Evolutionary conservation across 2,888 invertebrate species (phyloP).

Genomic region (Rhagium mordax): DNA sequence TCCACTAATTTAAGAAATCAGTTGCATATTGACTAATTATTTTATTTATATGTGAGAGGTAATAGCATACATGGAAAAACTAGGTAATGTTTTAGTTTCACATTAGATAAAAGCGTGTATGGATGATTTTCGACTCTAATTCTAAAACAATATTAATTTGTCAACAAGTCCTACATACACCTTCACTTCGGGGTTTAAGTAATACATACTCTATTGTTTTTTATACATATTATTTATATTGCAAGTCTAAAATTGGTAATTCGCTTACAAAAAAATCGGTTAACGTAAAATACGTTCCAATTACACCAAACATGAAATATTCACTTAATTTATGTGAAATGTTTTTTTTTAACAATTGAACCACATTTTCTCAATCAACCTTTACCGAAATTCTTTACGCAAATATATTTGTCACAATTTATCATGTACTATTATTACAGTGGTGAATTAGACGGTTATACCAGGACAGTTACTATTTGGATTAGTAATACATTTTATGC

Average conservation of each 20-base stretch:
- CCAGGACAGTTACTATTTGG: too few species aligned
- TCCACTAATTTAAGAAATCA: too few species aligned
- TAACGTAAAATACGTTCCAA: slow-evolving; percentile 6
- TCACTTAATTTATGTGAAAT: slow-evolving; percentile 5
- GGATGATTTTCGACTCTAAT: too few species aligned
- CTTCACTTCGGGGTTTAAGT: too few species aligned
- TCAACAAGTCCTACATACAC: too few species aligned
- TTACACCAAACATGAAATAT: background rate
- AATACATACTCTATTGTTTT: background rate
- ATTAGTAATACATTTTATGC: too few species aligned
- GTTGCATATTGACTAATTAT: too few species aligned
- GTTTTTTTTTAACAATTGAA: background rate
- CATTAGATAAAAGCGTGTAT: too few species aligned
- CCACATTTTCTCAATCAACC: slow-evolving; percentile 8
- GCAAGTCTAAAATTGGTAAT: background rate
- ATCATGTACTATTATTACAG: background rate
- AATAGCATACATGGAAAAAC: too few species aligned
- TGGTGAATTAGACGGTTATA: background rate
- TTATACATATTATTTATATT: background rate
- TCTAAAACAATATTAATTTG: too few species aligned
- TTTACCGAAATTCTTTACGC: slow-evolving; percentile 3
- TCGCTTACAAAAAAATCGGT: background rate
- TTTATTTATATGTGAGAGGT: too few species aligned
- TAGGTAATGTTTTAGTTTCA: too few species aligned
- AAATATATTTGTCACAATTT: background rate